Base-by-base conservation (phyloP, 1,140 invertebrate species). In the Drosophila mojavensis region DNA sequence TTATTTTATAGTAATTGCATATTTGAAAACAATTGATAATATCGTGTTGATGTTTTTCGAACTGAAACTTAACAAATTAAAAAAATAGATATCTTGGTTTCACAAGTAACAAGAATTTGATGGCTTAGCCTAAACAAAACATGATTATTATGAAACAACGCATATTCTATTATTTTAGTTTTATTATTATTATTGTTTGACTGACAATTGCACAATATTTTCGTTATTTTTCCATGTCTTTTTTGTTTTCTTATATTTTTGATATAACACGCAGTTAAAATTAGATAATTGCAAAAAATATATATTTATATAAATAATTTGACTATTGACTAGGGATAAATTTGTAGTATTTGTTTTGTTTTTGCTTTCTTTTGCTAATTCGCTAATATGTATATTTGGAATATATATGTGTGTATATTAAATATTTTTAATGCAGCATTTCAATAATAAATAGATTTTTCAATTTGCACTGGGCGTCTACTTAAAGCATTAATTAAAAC, bases 291-390 rank as follows among this genome's bases (percentile, higher is more conserved):
- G 63, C 45, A 61, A 68, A 71, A 33, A 36, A 33, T 54, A 36
- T 36, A 39, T 51, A 28, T 33, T 39, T 64, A 62, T 78, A 88
- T 90, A 90, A 91, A 91, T 91, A 91, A 90, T 82, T 91, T 90
- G 78, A 78, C 90, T 91, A 91, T 91, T 91, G 90, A 91, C 90
- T 91, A 91, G 90, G 90, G 83, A 80, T 91, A 91, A 84, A 89
- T 88, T 91, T 86, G 85, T 90, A 79, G 74, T 39, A 39, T 74
- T 71, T 67, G 77, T 74, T 75, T 45, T 51, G 11, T 55, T 68
- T 47, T 17, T 47, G 5, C 9, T 47, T 47, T 45, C 39, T 36
- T 73, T 79, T 78, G 66, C 83, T 88, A 88, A 88, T 89, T 77
- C 33, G 79, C 82, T 86, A 86, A 79, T 74, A 64, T 83, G 33